A percentile compares a stretch with the other conserved stretches of the same genome.
Evolutionary conservation across 2,797 vertebrate genomes (phyloP).

Genomic region (Aulostomus chinensis): DNA sequence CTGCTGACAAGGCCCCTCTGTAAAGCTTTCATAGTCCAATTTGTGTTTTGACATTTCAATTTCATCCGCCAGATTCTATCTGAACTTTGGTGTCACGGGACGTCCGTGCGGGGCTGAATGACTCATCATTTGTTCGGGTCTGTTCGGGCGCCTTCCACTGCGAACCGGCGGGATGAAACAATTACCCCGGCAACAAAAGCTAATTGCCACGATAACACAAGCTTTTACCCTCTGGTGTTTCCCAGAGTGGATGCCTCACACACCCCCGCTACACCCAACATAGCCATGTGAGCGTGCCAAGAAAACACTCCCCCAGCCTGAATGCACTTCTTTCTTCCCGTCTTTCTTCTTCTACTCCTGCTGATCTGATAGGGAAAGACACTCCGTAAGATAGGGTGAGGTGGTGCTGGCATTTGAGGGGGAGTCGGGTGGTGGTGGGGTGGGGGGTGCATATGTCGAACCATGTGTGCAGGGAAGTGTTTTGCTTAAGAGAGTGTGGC

Average conservation of each 20-base stretch:
- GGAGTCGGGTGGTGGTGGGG: slow-evolving; percentile 1
- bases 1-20: neutral
- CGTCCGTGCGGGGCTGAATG: slow-evolving; percentile 15
- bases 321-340: too few species aligned
- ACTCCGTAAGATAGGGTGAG: too few species aligned
- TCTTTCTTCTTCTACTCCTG: neutral
- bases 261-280: slow-evolving; percentile 2
- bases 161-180: slow-evolving; percentile 58
- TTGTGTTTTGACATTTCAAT: slow-evolving; percentile 14
- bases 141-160: slow-evolving; percentile 59
- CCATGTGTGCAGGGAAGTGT: slow-evolving; percentile 63
- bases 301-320: slow-evolving; percentile 9
- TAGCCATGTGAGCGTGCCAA: slow-evolving; percentile 7
- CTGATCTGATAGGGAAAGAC: slow-evolving; percentile 15
- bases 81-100: slow-evolving; percentile 22
- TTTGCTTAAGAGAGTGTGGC: slow-evolving; percentile 67
- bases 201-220: slow-evolving; percentile 62
- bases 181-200: slow-evolving; percentile 61
- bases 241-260: slow-evolving; percentile 26
- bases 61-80: slow-evolving; percentile 38
- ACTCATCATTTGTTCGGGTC: slow-evolving; percentile 40
- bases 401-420: too few species aligned
- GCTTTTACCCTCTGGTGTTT: slow-evolving; percentile 41
- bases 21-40: neutral
- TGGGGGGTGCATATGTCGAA: slow-evolving; percentile 52